Base-by-base conservation (phyloP, 2,888 invertebrate genomes). In the Auanema freiburgensis region DNA sequence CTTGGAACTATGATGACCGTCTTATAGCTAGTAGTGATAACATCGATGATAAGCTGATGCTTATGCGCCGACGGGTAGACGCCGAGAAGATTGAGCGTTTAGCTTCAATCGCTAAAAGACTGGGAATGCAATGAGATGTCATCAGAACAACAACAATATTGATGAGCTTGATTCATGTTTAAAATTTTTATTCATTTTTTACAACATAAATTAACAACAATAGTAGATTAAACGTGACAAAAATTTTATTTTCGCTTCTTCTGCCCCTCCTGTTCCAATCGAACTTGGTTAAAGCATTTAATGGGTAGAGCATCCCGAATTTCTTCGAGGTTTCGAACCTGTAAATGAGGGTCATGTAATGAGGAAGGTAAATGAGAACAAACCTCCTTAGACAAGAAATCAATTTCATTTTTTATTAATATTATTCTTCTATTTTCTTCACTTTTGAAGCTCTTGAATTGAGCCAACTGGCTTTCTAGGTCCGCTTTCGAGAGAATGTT, bases 301-400 rank as follows among this genome's bases (percentile, higher is more conserved):
- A 88, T 87, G 0, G 94, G 95, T 66, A 95, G 87, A 62, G 91
- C 88, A 59, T 89, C 88, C 1, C 90, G 87, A 76, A 95, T 93
- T 57, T 89, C 89, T 78, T 90, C 89, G 57, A 94, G 89, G 83
- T 92, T 93, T 8, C 88, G 88, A 2, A 94, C 93, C 84, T 94
- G 67, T n/a, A 72, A 67, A 11, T 6, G 24, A 25, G 66, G 0
- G 64, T 63, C 11, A 12, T 14, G 3, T 33, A 8, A 33, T 5
- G 8, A 33, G 33, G 33, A 33, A 33, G 23, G 70, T 51, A 6
- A 42, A 18, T 14, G 25, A 41, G 14, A 41, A 53, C 55, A 65
- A 52, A 64, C 68, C 67, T 76, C 74, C 57, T 63, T 65, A 33
- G 61, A 58, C 54, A 74, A 51, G 33, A 66, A 52, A 5, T 65